Evolutionary conservation across 2,113 vertebrate species (phyloP), one percentile per base, ranked within the genome.

Genomic region (Misgurnus anguillicaudatus): DNA sequence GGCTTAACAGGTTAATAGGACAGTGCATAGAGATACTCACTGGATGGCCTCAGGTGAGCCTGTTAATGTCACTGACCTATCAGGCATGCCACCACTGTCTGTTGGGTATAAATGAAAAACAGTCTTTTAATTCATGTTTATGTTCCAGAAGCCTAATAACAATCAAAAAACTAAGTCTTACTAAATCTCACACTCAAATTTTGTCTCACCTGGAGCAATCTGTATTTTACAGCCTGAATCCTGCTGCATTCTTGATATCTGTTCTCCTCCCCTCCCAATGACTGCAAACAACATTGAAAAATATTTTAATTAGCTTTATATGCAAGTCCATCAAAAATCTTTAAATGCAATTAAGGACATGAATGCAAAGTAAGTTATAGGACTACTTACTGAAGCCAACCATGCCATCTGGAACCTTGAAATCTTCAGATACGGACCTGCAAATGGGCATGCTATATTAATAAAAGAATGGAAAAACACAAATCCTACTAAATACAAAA

Each of bases 151-250:
- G 6, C 4, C 39, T 42, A n/a, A 66, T 9, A 66, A 24, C 5
- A 66, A 21, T 24, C 1, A 45, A 8, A 5, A 1, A 3, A 45
- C 16, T n/a, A 6, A 3, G 36, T 0, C 2, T 9, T 6, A 51
- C 21, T 8, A 42, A 21, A 0, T 5, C 8, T 9, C 45, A 38
- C 1, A n/a, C 9, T 38, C 5, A 38, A 21, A 42, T 41, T 57
- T 47, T 45, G 17, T 85, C 47, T 88, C 93, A 98, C 98, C 98
- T 73, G 97, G 96, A 7, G 98, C 96, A 78, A 99, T 99, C 89
- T 99, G 98, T 95, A 99, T 98, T 94, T 99, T 99, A 87, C 98
- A 99, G 73, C 96, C 96, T 73, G 97, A 98, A 68, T 99, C 98
- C 24, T 99, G 98, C 74, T 99, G 98, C 87, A 99, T 94, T 31